A percentile compares a stretch with the other conserved stretches of the same genome.
Conservation (phyloP, 1,140 invertebrate species). For the Dermatophagoides farinae region DNA sequence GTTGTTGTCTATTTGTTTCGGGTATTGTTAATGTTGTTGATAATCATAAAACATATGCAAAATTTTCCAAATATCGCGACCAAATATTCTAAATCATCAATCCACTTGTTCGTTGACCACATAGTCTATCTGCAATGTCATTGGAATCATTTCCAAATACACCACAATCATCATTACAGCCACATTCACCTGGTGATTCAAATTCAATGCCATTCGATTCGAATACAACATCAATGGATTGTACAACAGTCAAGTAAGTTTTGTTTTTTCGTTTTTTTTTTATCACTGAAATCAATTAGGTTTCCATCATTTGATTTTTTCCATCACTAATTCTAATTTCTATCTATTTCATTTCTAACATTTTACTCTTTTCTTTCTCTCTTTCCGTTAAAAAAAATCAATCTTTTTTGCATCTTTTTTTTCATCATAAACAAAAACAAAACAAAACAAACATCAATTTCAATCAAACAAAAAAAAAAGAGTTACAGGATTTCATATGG, state of each 20-base stretch:
- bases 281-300: neutral
- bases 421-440: neutral
- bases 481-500: no score
- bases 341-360: neutral
- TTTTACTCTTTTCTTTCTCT: no score
- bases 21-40: no score
- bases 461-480: no score
- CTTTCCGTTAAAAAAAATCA: no score
- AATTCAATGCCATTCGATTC: slow-evolving; percentile 6
- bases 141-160: slow-evolving; percentile 19
- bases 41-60: no score
- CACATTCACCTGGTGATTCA: slow-evolving; percentile 17
- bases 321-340: neutral
- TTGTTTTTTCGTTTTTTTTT: neutral
- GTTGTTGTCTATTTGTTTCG: no score
- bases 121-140: neutral
- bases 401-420: neutral
- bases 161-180: slow-evolving; percentile 18
- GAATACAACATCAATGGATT: neutral
- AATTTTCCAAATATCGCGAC: no score
- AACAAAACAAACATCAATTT: no score
- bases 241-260: slow-evolving; percentile 8
- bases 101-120: neutral
- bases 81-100: no score
- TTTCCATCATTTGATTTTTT: neutral